phyloP scores from a whole-genome alignment of 2,113 vertebrate genomes.

The Saccopteryx leptura region DNA sequence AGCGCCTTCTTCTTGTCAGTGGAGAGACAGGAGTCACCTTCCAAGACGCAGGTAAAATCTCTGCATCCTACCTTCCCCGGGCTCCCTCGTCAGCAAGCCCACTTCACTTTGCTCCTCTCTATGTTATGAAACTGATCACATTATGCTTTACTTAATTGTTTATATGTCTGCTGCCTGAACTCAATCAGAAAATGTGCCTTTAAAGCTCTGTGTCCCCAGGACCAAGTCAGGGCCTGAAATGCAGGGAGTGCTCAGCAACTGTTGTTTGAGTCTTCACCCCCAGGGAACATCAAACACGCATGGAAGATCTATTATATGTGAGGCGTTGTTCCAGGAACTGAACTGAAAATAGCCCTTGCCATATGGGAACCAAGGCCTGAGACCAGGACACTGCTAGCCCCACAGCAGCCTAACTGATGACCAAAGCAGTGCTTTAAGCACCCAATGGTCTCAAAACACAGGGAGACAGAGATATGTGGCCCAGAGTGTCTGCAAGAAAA shows the following conservation, averaged over 20 bases:
- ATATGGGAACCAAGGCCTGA: not conserved
- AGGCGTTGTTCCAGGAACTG: not conserved
- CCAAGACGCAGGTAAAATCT: not conserved
- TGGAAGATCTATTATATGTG: not conserved
- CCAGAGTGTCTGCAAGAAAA: not conserved
- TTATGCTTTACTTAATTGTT: not conserved
- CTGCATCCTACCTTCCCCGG: not conserved
- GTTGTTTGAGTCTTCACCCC: not conserved
- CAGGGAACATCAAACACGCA: not conserved
- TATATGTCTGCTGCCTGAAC: not conserved
- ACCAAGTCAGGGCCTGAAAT: not conserved
- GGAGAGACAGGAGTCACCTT: not conserved
- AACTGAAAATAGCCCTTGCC: constrained; percentile 14
- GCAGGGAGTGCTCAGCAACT: not conserved
- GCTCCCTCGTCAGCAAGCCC: not conserved
- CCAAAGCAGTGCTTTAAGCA: not conserved
- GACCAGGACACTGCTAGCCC: not conserved
- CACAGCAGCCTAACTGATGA: not conserved
- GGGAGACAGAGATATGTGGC: not conserved
- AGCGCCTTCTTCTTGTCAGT: not conserved
- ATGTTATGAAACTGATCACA: not conserved
- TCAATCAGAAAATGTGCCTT: not conserved
- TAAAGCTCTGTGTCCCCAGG: not conserved
- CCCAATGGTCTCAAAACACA: constrained; percentile 11
- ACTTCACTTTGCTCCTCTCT: not conserved